A percentile compares a stretch with the other conserved stretches of the same genome.
Conservation (phyloP, 2,113 vertebrate genomes). For the Festucalex cinctus region DNA sequence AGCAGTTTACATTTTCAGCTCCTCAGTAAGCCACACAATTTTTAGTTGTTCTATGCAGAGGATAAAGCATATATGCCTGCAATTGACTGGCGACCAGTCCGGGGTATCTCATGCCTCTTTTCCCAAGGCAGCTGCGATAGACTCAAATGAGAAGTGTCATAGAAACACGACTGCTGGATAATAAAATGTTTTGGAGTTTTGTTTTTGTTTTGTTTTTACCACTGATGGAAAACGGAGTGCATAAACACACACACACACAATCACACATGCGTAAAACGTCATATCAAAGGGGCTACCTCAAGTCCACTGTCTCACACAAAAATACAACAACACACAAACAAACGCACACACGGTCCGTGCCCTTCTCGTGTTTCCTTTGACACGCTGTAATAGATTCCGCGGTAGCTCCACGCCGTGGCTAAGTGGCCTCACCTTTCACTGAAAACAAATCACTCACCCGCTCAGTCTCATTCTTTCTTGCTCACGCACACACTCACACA, state of each 20-base stretch:
- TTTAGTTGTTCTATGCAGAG: too few relatives aligned
- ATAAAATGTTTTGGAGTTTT: too few relatives aligned
- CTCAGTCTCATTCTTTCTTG: conserved; percentile 16
- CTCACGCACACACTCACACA: conserved; percentile 23
- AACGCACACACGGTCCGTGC: conserved; percentile 74
- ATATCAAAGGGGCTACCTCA: background rate
- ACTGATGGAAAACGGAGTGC: background rate
- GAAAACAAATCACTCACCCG: conserved; percentile 98
- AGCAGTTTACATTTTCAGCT: too few relatives aligned
- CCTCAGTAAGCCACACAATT: too few relatives aligned
- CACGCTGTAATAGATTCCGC: conserved; percentile 98
- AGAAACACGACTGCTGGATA: too few relatives aligned
- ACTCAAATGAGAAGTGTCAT: too few relatives aligned
- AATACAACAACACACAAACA: conserved; percentile 33
- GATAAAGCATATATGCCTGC: too few relatives aligned
- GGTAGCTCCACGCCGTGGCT: conserved; percentile 85
- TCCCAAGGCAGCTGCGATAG: too few relatives aligned
- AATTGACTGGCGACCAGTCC: too few relatives aligned
- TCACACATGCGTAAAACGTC: conserved; percentile 3
- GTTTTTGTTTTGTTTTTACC: too few relatives aligned
- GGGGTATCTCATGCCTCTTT: too few relatives aligned
- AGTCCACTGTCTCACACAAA: background rate
- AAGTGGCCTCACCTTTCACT: conserved; percentile 98
- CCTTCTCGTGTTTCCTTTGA: conserved; percentile 93
- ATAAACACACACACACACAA: conserved; percentile 3